Base-by-base conservation (phyloP, 2,888 invertebrate genomes). In the Heliconius charithonia region DNA sequence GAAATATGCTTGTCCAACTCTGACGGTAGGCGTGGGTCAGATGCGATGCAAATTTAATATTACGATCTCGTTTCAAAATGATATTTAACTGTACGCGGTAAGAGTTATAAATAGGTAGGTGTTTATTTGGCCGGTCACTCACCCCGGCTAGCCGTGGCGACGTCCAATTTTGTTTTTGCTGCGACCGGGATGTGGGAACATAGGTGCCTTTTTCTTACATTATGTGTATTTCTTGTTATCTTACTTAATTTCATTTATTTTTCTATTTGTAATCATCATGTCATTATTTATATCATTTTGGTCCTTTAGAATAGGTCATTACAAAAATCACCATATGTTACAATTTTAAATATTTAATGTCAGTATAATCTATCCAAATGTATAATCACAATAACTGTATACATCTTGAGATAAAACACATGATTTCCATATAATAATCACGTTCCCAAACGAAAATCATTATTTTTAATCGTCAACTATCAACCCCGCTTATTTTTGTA, bases 1-100 rank as follows among this genome's bases (percentile, higher is more conserved):
- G 92, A 94, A 92, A 92, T 94, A 93, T 92, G 90, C 90, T 89
- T 91, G 91, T 92, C 90, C 92, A 90, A 86, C 87, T 88, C 84
- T 86, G 86, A 85, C 87, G 89, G 94, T 92, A 93, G 93, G 94
- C 93, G 93, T 93, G 93, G 93, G 93, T 93, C 93, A 93, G 89
- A 90, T 90, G 88, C 86, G 87, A 86, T 83, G 86, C 89, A 87
- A 88, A 80, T 79, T 80, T 80, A 89, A 88, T 89, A 89, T 88
- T 87, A 86, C 87, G 81, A 84, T 83, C 80, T 81, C 81, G 86
- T 81, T 79, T 86, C 82, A 92, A 89, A 90, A 88, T 90, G 86
- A 84, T 84, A 89, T 85, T 86, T 90, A 86, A 85, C 69, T 59
- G 81, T 80, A 67, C 87, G 81, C 83, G 86, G 89, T 92, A 88